phyloP scores from a whole-genome alignment of 2,113 vertebrate species.

The Athene cunicularia region DNA sequence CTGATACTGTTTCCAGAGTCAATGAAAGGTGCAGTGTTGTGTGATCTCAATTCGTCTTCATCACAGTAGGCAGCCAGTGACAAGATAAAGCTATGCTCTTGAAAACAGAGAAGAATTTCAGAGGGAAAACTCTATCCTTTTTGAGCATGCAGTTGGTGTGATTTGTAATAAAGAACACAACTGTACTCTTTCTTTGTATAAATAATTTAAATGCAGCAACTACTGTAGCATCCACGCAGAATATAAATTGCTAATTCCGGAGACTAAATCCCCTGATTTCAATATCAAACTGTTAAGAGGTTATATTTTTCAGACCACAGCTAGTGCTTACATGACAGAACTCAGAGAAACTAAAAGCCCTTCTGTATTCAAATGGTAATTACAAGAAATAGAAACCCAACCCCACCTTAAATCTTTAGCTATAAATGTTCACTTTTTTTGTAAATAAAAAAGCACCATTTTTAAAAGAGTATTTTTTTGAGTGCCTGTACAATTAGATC shows the following conservation, averaged over 20 bases:
- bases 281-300: slow-evolving; percentile 45
- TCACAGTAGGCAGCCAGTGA: background rate
- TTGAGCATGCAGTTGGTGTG: background rate
- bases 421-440: slow-evolving; percentile 14
- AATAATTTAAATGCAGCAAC: slow-evolving; percentile 72
- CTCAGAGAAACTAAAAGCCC: slow-evolving; percentile 19
- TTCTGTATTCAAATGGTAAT: slow-evolving; percentile 17
- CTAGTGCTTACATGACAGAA: background rate
- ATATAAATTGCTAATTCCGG: slow-evolving; percentile 67
- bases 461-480: background rate
- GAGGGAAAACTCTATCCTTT: background rate
- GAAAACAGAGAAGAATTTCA: slow-evolving; percentile 25
- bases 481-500: background rate
- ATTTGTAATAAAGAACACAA: slow-evolving; percentile 59
- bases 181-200: slow-evolving; percentile 53
- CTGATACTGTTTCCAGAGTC: slow-evolving; percentile 25
- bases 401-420: background rate
- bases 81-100: background rate
- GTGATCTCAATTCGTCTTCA: background rate
- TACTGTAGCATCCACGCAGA: slow-evolving; percentile 44
- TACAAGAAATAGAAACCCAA: background rate
- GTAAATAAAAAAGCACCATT: background rate
- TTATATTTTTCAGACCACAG: slow-evolving; percentile 32
- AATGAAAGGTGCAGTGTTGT: background rate
- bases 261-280: slow-evolving; percentile 54